Conservation (phyloP, 2,113 vertebrate genomes). For the Antigone vipio region DNA sequence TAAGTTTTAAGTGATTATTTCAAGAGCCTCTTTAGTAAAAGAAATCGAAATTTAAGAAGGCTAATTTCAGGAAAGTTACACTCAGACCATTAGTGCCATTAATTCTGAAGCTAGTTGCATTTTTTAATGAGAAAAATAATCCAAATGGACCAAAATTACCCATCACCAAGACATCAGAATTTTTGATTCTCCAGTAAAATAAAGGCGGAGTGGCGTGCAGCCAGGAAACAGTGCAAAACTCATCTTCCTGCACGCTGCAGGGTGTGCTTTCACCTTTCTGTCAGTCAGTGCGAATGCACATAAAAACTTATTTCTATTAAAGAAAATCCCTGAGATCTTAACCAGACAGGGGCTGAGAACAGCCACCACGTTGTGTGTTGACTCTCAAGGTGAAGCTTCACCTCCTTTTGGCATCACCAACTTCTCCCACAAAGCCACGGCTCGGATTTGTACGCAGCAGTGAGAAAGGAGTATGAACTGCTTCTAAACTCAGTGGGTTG, state of each 20-base stretch:
- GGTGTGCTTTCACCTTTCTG: neutral
- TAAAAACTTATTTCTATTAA: neutral
- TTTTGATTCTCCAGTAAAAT: neutral
- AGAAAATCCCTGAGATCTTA: neutral
- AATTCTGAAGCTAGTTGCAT: neutral
- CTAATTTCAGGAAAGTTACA: neutral
- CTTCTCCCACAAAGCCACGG: neutral
- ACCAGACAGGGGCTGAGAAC: neutral
- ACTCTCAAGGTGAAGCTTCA: rapidly evolving
- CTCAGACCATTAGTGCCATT: neutral
- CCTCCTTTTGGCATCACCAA: neutral
- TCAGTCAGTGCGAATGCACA: neutral
- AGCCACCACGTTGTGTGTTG: neutral
- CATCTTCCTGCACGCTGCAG: neutral
- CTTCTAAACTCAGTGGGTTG: neutral
- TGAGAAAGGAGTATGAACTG: neutral
- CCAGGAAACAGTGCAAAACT: neutral
- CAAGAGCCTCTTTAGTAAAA: neutral
- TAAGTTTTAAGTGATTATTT: neutral
- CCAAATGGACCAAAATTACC: neutral
- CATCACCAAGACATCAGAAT: neutral
- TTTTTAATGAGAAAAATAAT: neutral
- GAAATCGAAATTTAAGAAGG: neutral
- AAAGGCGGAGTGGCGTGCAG: neutral
- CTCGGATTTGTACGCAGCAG: rapidly evolving